Evolutionary conservation across 2,888 invertebrate genomes (phyloP), one percentile per base, ranked within the genome.

Genomic region (Cerceris rybyensis): DNA sequence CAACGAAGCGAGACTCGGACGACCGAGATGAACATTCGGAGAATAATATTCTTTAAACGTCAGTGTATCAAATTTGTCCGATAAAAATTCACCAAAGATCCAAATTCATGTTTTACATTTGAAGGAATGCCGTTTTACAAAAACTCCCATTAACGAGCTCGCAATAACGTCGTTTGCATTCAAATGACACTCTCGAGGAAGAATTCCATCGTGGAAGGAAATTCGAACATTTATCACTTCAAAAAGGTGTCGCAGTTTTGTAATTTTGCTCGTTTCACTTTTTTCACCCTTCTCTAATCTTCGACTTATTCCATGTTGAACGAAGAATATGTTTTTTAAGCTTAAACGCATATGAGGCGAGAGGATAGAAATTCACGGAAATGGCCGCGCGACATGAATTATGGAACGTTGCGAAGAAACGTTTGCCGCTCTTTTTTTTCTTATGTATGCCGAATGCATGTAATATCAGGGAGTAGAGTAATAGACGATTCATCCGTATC

Each of bases 401-500:
- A 74, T 69, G 74, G 69, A 74, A 64, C 60, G 42, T 43, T n/a
- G 73, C 64, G 64, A 46, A 57, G 68, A 49, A 74, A 41, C 68
- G 49, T 58, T 57, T 58, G 64, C 57, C 63, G 58, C 58, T 59
- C 52, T 61, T 61, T 46, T 50, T 55, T 28, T 63, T 63, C 50
- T 63, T 49, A 17, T 63, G 73, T 61, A 59, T 39, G 59, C 42
- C 58, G 74, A 74, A 69, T 69, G 69, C 64, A 54, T 54, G 69
- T 74, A 69, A 68, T 63, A 74, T 63, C 73, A 57, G 39, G 64
- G 65, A 69, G 69, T 74, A 74, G 69, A 68, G 74, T 69, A 74
- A 74, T 74, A 69, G 58, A 58, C 64, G 74, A 63, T 59, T 74
- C 74, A 39, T 54, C 50, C 63, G 46, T 64, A 58, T 69, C 59